These are phyloP conservation scores for Uria aalge DNA, from an alignment of 2,113 vertebrate species.

Conservation along the genomic window DNA sequence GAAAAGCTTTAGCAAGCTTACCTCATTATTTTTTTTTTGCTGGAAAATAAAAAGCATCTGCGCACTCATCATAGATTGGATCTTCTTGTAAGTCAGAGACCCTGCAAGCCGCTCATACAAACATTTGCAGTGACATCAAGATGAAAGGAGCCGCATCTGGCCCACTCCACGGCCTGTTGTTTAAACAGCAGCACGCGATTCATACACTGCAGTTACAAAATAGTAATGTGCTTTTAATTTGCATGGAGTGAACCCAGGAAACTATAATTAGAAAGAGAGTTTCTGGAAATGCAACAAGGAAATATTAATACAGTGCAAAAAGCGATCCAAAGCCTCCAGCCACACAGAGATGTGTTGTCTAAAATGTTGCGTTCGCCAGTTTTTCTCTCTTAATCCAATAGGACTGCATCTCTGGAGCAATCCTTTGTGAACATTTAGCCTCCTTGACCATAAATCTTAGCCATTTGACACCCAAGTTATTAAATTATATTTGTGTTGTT, in stretches of 20 bases:
- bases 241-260: not conserved
- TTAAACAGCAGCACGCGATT: not conserved
- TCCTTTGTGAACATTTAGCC: slow-evolving; percentile 9
- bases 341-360: not conserved
- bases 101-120: not conserved
- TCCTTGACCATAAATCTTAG: slow-evolving; percentile 55
- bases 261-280: slow-evolving; percentile 27
- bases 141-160: slow-evolving; percentile 25
- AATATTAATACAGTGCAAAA: slow-evolving; percentile 27
- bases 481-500: slow-evolving; percentile 48
- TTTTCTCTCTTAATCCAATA: slow-evolving; percentile 54
- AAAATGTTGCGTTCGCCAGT: not conserved
- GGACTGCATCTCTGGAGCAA: slow-evolving; percentile 9
- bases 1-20: not conserved
- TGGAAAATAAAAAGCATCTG: slow-evolving; percentile 46
- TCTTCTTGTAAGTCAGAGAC: not conserved
- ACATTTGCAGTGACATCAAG: slow-evolving; percentile 11
- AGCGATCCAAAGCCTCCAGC: not conserved
- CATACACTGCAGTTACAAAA: not conserved
- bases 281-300: slow-evolving; percentile 25
- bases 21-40: not conserved
- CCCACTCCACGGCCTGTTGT: not conserved
- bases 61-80: not conserved
- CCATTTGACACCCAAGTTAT: slow-evolving; percentile 51
- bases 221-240: slow-evolving; percentile 28